Evolutionary conservation across 2,797 vertebrate species (phyloP).

Genomic region (Myiotriccus ornatus): DNA sequence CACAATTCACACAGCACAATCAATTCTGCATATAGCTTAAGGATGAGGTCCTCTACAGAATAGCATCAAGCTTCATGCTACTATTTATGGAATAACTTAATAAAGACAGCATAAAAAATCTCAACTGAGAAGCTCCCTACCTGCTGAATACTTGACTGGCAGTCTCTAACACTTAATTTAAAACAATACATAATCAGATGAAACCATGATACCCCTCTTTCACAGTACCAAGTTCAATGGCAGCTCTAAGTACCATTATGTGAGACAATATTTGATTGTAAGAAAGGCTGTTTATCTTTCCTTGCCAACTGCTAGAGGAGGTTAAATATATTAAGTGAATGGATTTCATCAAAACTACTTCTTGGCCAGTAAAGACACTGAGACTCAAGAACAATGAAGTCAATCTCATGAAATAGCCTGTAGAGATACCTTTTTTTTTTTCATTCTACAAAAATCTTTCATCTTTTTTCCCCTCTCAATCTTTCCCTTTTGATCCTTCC

Average conservation of each 20-base stretch:
- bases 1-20: not conserved
- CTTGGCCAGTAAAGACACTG: not conserved
- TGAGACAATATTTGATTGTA: not conserved
- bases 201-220: not conserved
- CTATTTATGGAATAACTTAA: not conserved
- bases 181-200: not conserved
- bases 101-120: not conserved
- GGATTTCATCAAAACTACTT: not conserved
- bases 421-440: not conserved
- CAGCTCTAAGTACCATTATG: not conserved
- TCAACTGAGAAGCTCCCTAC: not conserved
- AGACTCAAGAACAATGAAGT: not conserved
- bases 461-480: not conserved
- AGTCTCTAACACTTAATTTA: not conserved
- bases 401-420: not conserved
- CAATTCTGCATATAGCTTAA: fast-evolving
- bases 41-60: not conserved
- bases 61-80: not conserved
- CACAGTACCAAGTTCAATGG: not conserved
- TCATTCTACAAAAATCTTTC: not conserved
- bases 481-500: not conserved
- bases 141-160: not conserved
- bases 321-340: not conserved
- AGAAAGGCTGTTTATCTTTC: not conserved
- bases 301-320: not conserved